Conservation (phyloP, 1,140 invertebrate genomes). For the Sarcophaga peregrina region DNA sequence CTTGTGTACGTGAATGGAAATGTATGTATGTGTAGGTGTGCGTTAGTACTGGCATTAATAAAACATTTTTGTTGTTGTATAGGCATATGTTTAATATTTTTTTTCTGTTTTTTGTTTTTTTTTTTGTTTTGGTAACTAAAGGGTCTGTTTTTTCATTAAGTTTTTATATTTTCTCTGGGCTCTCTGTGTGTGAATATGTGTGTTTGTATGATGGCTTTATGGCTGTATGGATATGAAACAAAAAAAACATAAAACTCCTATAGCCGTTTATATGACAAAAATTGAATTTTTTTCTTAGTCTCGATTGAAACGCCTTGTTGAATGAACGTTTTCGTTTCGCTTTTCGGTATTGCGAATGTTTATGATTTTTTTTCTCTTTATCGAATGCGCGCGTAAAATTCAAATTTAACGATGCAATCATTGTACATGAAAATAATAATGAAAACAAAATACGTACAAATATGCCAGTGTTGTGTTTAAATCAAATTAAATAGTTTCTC, state of each 20-base stretch:
- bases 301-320: conserved; percentile 21
- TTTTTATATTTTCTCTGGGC: not conserved
- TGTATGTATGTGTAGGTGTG: no score
- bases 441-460: not conserved
- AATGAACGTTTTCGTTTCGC: conserved; percentile 20
- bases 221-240: not conserved
- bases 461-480: not conserved
- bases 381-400: not conserved
- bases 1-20: no score
- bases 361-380: not conserved
- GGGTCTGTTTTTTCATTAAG: not conserved
- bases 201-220: not conserved
- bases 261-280: conserved; percentile 27
- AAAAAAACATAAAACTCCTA: not conserved
- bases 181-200: no score
- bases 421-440: not conserved
- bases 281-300: conserved; percentile 17
- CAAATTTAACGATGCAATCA: not conserved
- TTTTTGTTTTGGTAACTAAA: not conserved
- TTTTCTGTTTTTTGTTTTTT: not conserved
- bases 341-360: not conserved
- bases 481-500: not conserved
- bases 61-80: not conserved
- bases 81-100: conserved; percentile 2
- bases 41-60: no score